phyloP scores from a whole-genome alignment of 2,113 vertebrate species.

The Suncus etruscus region DNA sequence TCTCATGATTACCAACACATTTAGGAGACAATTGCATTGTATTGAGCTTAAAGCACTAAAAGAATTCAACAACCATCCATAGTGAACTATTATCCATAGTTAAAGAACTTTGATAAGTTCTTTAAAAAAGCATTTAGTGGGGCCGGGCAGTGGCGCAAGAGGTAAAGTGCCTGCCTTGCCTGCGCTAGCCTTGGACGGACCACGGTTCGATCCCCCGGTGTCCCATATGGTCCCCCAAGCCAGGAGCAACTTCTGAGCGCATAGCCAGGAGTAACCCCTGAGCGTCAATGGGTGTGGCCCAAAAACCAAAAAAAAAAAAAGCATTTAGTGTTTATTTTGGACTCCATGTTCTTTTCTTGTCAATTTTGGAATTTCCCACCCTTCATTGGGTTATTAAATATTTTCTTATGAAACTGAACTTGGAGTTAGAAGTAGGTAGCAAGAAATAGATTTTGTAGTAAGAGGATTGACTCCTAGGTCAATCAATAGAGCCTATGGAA shows the following conservation, averaged over 20 bases:
- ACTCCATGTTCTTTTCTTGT: background rate
- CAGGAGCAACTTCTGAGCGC: no score
- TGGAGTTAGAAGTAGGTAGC: background rate
- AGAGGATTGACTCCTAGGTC: background rate
- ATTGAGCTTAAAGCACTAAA: no score
- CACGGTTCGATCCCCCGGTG: no score
- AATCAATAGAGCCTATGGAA: background rate
- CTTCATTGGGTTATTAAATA: conserved; percentile 11
- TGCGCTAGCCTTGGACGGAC: no score
- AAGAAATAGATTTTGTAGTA: background rate
- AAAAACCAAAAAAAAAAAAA: background rate
- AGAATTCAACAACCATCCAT: background rate
- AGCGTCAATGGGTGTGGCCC: no score
- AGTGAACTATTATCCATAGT: background rate
- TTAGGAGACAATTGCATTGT: background rate
- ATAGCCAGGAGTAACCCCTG: no score
- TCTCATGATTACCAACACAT: background rate
- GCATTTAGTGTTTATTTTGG: background rate
- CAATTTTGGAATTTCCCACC: background rate
- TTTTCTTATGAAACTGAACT: conserved; percentile 30
- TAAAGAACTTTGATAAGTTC: background rate
- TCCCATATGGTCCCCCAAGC: no score
- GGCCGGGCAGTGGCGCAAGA: no score
- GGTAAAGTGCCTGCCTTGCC: no score
- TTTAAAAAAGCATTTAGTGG: background rate